These are phyloP conservation scores for Poeciliopsis occidentalis DNA, from an alignment of 2,113 vertebrate species.

Conservation along the genomic window DNA sequence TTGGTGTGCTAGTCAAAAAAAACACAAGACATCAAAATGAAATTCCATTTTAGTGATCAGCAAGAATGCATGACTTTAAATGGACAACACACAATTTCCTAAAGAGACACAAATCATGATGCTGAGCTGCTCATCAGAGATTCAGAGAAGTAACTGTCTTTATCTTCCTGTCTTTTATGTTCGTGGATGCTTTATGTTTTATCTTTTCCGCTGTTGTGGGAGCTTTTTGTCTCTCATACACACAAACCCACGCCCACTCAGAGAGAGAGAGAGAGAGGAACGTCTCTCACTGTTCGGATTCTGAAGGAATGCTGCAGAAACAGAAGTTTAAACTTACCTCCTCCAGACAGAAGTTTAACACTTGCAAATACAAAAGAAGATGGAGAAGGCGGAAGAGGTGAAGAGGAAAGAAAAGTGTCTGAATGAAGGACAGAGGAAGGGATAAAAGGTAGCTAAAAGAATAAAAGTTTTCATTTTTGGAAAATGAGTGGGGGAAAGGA, in stretches of 20 bases:
- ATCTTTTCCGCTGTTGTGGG: constrained; percentile 44
- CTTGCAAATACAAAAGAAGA: neutral
- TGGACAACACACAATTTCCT: neutral
- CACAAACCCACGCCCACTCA: constrained; percentile 21
- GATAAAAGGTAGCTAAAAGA: neutral
- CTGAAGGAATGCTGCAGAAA: constrained; percentile 33
- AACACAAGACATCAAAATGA: constrained; percentile 7
- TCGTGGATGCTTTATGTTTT: constrained; percentile 47
- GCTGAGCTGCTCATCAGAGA: neutral
- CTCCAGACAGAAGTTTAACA: constrained; percentile 24
- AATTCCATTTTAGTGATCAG: constrained; percentile 6
- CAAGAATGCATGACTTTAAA: constrained; percentile 13
- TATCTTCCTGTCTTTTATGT: constrained; percentile 57
- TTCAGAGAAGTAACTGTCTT: constrained; percentile 28
- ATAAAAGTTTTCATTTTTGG: neutral
- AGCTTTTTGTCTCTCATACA: constrained; percentile 5
- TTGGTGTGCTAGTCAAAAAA: constrained; percentile 20
- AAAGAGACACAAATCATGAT: constrained; percentile 6
- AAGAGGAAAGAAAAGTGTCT: neutral
- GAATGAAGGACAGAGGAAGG: neutral
- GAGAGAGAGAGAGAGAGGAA: constrained; percentile 5
- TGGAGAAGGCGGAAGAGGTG: neutral
- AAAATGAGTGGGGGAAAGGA: neutral
- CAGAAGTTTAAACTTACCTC: constrained; percentile 57
- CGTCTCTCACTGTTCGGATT: constrained; percentile 33